Conservation (phyloP, 2,888 invertebrate genomes). For the Hymenopus coronatus region DNA sequence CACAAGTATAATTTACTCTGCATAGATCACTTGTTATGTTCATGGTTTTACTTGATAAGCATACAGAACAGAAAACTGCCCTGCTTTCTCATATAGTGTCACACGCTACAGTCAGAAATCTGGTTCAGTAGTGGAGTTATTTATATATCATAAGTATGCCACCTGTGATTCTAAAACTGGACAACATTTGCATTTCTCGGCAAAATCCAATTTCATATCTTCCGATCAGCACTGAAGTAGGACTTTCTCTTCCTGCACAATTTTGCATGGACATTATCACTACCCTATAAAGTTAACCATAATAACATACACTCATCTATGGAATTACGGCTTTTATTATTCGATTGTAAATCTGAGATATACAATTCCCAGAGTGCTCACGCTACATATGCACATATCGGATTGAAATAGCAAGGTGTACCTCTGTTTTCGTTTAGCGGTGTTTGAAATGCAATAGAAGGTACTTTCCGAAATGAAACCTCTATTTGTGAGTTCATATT, state of each 20-base stretch:
- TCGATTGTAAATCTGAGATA: neutral
- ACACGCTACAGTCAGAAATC: neutral
- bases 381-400: too few relatives aligned
- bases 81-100: neutral
- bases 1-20: too few relatives aligned
- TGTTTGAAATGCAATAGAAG: too few relatives aligned
- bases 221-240: neutral
- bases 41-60: too few relatives aligned
- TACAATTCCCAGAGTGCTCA: neutral
- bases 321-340: neutral
- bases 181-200: neutral
- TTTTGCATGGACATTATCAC: neutral
- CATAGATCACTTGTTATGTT: too few relatives aligned
- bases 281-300: neutral
- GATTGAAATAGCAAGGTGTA: too few relatives aligned
- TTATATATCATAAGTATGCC: neutral
- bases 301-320: neutral
- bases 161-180: neutral
- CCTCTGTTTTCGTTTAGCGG: too few relatives aligned
- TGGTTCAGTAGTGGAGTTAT: neutral
- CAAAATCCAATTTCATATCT: neutral
- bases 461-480: too few relatives aligned
- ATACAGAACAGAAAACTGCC: too few relatives aligned
- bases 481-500: too few relatives aligned
- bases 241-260: neutral